Evolutionary conservation across 2,888 invertebrate species (phyloP), one percentile per base, ranked within the genome.

Genomic region (Calameuta idolon): DNA sequence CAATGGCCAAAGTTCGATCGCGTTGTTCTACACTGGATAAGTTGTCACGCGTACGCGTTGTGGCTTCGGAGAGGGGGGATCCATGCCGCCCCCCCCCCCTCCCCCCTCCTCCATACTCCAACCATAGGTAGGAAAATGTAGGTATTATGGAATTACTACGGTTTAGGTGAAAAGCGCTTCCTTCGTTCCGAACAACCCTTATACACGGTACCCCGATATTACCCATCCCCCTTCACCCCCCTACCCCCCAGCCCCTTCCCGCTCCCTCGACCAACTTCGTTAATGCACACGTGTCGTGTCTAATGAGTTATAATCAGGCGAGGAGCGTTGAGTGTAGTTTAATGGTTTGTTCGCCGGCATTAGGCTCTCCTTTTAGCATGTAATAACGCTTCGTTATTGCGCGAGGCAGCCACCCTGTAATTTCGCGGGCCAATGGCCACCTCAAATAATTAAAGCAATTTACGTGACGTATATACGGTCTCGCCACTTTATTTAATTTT

Each of bases 221-320:
- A 55, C 55, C 55, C 73, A n/a, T n/a, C n/a, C n/a, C n/a, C n/a
- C n/a, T n/a, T n/a, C n/a, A n/a, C 79, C 55, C 30, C 3, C 69
- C 30, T 1, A 3, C 30, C 12, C 30, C 11, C n/a, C n/a, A 2
- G 15, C n/a, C 11, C 69, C 0, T 2, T 11, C 35, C 35, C 35
- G 0, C 55, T 5, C 9, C 55, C 0, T 23, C 55, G 23, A 9
- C 9, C 82, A 87, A 88, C 85, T 88, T 85, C 80, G 84, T 87
- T 88, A 88, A 87, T 87, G 85, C 87, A 84, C 83, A 83, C 85
- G 87, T 87, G 88, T 87, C 87, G 84, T 83, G 83, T 86, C 85
- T 88, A 88, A 88, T 87, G 88, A 87, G 88, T 86, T 87, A 87
- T 86, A 87, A 88, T 88, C 86, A 87, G 85, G 84, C 83, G 83